Base-by-base conservation (phyloP, 92 coral and sea anemone species). In the Virgularia gustaviana region DNA sequence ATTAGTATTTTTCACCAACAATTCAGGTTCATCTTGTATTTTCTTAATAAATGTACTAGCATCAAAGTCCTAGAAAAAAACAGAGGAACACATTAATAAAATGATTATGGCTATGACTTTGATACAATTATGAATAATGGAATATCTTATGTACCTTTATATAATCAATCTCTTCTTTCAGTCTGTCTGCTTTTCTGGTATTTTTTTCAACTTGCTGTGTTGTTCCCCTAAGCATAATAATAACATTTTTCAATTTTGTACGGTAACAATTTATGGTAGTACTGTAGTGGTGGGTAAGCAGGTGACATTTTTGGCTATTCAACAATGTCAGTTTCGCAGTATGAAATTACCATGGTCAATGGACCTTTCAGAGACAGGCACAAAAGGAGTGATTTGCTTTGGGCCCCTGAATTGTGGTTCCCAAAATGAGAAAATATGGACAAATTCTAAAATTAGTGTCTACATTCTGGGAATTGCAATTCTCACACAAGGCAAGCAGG, bases 161-260 rank as follows among this genome's bases (percentile, higher is more conserved):
- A 39, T 76, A 58, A 49, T 87, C 94, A 24, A 89, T 54, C 64
- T 94, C 90, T 54, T 82, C 63, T 38, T 73, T 76, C 24, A 89
- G 45, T 63, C 94, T 78, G 27, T 58, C 71, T 8, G 80, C 73
- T 49, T 85, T 94, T 34, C 95, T 73, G 41, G 70, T 57, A 86
- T 94, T 94, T 80, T 89, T 89, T 36, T 82, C 60, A 9, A 89
- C 34, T 41, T 94, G 94, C 30, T 76, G 72, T 1, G 70, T 82
- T 4, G 90, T 79, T 1, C 95, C 96, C 57, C 88, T 68, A 19
- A 3, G 7, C 4, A 1, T n/a, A 34, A 9, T 27, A n/a, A 33
- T 34, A 61, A 52, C 29, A 52, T 52, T 28, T 1, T 7, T 52
- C 2, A 22, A 12, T 1, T 3, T 22, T 12, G 3, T 3, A 15